Conservation (phyloP, 2,797 vertebrate species). For the Salmo trutta region DNA sequence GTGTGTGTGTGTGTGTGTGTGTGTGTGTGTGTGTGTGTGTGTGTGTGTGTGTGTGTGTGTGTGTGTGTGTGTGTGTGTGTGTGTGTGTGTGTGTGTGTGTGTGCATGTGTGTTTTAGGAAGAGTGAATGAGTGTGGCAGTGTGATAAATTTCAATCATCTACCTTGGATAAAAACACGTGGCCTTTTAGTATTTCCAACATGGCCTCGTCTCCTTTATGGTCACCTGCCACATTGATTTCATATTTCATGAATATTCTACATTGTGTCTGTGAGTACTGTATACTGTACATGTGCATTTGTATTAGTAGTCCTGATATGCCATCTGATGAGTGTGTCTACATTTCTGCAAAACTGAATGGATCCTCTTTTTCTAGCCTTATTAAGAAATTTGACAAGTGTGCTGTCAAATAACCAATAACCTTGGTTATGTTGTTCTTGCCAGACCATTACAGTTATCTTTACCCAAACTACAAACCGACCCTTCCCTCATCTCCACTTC, state of each 20-base stretch:
- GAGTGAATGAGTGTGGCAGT: slow-evolving; percentile 25
- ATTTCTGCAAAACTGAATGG: slow-evolving; percentile 45
- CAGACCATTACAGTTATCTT: slow-evolving; percentile 36
- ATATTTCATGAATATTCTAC: slow-evolving; percentile 31
- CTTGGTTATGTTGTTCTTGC: slow-evolving; percentile 45
- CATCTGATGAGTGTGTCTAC: slow-evolving; percentile 50
- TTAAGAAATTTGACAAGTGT: slow-evolving; percentile 55
- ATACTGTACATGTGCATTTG: slow-evolving; percentile 37
- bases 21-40: slow-evolving; percentile 36
- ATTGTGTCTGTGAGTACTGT: slow-evolving; percentile 34
- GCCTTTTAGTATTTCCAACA: slow-evolving; percentile 75
- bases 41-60: slow-evolving; percentile 26
- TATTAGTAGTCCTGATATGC: slow-evolving; percentile 55
- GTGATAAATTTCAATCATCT: slow-evolving; percentile 61
- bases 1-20: slow-evolving; percentile 33
- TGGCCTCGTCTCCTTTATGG: slow-evolving; percentile 51
- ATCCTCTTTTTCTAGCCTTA: slow-evolving; percentile 51
- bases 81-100: slow-evolving; percentile 23
- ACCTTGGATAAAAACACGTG: slow-evolving; percentile 64
- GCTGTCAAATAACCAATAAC: slow-evolving; percentile 53
- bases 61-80: slow-evolving; percentile 31
- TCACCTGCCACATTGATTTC: slow-evolving; percentile 21
- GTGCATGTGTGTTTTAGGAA: neutral
- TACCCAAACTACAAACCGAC: slow-evolving; percentile 20
- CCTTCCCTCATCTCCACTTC: slow-evolving; percentile 14